Evolutionary conservation across 35 echinoderm and acorn worm species (phyloP), one percentile per base, ranked within the genome.

Genomic region (Heliocidaris tuberculata): DNA sequence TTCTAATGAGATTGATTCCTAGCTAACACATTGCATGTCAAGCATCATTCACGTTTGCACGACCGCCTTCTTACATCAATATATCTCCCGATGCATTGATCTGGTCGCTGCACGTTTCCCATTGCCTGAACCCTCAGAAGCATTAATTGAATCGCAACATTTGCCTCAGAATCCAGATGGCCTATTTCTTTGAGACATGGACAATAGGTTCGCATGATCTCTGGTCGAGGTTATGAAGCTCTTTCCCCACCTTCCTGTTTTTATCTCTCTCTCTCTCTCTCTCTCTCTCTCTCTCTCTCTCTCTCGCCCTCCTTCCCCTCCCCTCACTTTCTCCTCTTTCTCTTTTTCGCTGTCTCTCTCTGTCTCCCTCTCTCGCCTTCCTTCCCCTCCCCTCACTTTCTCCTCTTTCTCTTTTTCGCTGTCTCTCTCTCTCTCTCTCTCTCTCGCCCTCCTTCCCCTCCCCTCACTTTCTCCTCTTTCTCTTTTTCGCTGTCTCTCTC

Each of bases 41-140:
- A 89, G 87, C 87, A 89, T 89, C 87, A 89, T 89, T 48, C 87
- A 78, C 65, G 27, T 78, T 78, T 78, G 65, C 65, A 78, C 65
- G 65, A 78, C 19, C 65, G 65, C 65, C 65, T 78, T 78, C 17
- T 78, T 17, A 42, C 35, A 42, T 42, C 35, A 42, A 42, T 42
- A 42, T 42, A 42, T 42, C 35, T 42, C 0, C 35, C 3, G 65
- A 19, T 7, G 17, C 65, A 78, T 78, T 78, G 65, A 78, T 78
- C 65, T 27, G 65, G 21, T 78, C 27, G 19, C 1, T 21, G 65
- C 65, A 78, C 65, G 65, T 78, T 78, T n/a, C 7, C 27, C 17
- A 78, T 78, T 78, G 21, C 65, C 65, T 78, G 65, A 70, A 70
- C 60, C 65, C 65, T 78, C 24, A 78, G 65, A 27, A 78, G 65